Evolutionary conservation across 2,888 invertebrate species (phyloP).

Genomic region (Ephialtes manifestator): DNA sequence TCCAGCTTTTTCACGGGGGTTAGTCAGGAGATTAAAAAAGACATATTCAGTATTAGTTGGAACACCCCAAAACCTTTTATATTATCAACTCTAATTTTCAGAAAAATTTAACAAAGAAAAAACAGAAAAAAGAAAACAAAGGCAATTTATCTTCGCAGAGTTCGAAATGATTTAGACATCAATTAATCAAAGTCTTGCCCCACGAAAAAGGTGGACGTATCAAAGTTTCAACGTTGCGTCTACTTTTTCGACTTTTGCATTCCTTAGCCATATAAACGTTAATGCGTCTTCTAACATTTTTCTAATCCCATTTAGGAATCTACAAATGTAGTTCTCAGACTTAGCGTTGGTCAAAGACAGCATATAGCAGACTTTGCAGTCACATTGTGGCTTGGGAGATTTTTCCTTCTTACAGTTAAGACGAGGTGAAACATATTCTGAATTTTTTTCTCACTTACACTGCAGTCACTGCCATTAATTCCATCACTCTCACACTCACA

Average conservation of each 20-base stretch:
- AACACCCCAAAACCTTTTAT: no score
- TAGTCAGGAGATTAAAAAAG: no score
- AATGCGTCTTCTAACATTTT: not conserved
- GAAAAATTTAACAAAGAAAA: no score
- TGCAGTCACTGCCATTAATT: not conserved
- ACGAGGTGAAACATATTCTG: not conserved
- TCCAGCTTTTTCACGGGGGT: no score
- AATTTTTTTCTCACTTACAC: not conserved
- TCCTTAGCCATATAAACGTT: not conserved
- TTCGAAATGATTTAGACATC: no score
- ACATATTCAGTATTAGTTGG: no score
- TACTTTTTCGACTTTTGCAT: not conserved
- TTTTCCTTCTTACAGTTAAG: slow-evolving; percentile 1
- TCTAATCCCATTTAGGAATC: slow-evolving; percentile 1
- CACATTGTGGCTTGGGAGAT: not conserved
- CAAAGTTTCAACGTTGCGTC: slow-evolving; percentile 35
- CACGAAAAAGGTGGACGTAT: slow-evolving; percentile 5
- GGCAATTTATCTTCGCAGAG: no score
- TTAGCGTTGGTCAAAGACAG: not conserved
- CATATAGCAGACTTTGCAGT: not conserved
- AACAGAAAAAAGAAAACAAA: no score
- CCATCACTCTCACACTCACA: not conserved
- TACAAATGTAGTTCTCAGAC: not conserved
- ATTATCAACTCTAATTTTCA: no score
- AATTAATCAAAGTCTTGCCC: slow-evolving; percentile 5